These are phyloP conservation scores for Oxycera nigricornis DNA, from an alignment of 2,888 invertebrate species.

Conservation along the genomic window DNA sequence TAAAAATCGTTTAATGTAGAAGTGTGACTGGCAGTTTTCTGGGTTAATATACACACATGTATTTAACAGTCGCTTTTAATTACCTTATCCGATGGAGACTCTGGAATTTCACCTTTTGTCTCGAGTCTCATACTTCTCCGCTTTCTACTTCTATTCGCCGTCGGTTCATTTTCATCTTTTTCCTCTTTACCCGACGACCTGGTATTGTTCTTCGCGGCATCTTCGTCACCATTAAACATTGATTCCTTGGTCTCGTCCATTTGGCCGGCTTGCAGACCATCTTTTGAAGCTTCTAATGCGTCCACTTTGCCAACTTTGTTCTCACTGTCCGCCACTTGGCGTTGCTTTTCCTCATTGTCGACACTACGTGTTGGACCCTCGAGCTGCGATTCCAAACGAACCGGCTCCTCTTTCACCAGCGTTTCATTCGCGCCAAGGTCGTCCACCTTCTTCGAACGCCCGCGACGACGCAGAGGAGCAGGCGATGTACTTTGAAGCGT, in stretches of 20 bases:
- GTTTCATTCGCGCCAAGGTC: constrained; percentile 22
- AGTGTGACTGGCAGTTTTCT: no score
- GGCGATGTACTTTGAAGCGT: constrained; percentile 40
- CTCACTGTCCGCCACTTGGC: not conserved
- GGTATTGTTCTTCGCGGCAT: not conserved
- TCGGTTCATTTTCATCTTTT: constrained; percentile 38
- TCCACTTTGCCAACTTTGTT: not conserved
- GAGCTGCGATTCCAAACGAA: not conserved
- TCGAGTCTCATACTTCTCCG: constrained; percentile 58
- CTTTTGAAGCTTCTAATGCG: not conserved
- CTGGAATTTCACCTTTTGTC: constrained; percentile 55
- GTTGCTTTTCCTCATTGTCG: not conserved
- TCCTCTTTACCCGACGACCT: constrained; percentile 43
- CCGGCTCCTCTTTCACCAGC: not conserved
- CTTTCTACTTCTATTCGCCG: constrained; percentile 51
- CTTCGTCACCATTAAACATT: not conserved
- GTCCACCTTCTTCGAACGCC: constrained; percentile 50
- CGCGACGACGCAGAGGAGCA: constrained; percentile 48
- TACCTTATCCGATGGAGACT: constrained; percentile 42
- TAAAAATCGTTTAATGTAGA: no score
- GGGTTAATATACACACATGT: no score
- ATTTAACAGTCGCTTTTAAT: no score
- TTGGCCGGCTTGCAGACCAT: not conserved
- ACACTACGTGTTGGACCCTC: not conserved
- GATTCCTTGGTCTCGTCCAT: not conserved